These are phyloP conservation scores for Haliclona indistincta DNA, from an alignment of 37 sponge, comb jelly and placozoan species.

Conservation along the genomic window DNA sequence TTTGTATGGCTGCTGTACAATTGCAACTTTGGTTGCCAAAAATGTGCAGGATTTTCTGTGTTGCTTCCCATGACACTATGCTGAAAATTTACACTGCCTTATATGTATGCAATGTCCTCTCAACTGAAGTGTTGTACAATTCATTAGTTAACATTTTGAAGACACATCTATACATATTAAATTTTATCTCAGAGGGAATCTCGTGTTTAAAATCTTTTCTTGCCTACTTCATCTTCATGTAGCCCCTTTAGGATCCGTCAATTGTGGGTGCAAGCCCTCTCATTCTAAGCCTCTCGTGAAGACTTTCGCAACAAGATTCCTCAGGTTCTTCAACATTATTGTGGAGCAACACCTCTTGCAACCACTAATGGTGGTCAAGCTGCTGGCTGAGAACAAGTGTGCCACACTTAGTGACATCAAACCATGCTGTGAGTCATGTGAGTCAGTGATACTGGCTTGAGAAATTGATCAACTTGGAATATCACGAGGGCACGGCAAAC, in stretches of 20 bases:
- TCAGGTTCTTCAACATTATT: conserved; percentile 77
- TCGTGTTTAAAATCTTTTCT: too few relatives aligned
- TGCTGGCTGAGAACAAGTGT: conserved; percentile 63
- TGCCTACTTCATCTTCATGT: too few relatives aligned
- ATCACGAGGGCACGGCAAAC: conserved; percentile 77
- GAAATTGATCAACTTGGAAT: conserved; percentile 67
- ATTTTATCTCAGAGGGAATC: too few relatives aligned
- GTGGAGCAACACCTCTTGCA: conserved; percentile 91
- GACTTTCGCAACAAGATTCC: conserved; percentile 55
- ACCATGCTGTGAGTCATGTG: conserved; percentile 82
- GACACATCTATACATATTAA: too few relatives aligned
- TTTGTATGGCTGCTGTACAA: too few relatives aligned
- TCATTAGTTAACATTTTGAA: too few relatives aligned
- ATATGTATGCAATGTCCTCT: too few relatives aligned
- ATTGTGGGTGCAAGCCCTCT: conserved; percentile 90
- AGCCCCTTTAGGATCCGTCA: conserved; percentile 64
- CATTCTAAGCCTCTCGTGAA: conserved; percentile 71
- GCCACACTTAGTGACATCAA: conserved; percentile 72
- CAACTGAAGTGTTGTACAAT: too few relatives aligned
- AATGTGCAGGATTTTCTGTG: too few relatives aligned
- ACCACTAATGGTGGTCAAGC: conserved; percentile 91
- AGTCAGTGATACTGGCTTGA: conserved; percentile 88
- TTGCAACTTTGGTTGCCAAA: too few relatives aligned
- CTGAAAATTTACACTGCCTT: too few relatives aligned
- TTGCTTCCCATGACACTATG: too few relatives aligned